Evolutionary conservation across 2,888 invertebrate species (phyloP).

Genomic region (Liposcelis brunnea): DNA sequence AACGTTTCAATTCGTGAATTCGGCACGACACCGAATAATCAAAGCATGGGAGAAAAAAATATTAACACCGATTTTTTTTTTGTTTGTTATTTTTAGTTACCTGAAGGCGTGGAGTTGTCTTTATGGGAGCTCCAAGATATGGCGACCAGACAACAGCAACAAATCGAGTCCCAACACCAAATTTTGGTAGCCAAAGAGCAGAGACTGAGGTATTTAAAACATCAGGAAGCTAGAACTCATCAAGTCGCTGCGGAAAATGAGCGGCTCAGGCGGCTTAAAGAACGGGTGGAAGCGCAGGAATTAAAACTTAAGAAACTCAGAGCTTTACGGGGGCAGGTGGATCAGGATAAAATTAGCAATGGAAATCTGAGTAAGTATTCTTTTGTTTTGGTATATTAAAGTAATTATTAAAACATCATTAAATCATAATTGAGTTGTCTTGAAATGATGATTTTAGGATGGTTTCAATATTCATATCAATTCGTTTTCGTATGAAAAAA

Average conservation of each 20-base stretch:
- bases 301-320: constrained; percentile 79
- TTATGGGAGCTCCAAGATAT: constrained; percentile 94
- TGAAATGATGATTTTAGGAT: no score
- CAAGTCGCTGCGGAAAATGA: constrained; percentile 75
- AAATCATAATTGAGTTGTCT: no score
- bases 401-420: no score
- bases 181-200: constrained; percentile 85
- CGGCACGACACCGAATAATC: no score
- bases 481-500: no score
- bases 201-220: constrained; percentile 81
- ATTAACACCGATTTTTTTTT: constrained; percentile 3
- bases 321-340: constrained; percentile 84
- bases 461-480: no score
- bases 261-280: constrained; percentile 66
- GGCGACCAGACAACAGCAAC: constrained; percentile 94
- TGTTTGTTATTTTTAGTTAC: constrained; percentile 48
- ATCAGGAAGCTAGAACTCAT: constrained; percentile 69
- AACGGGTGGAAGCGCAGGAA: constrained; percentile 88
- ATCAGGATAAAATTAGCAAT: constrained; percentile 81
- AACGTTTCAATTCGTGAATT: no score
- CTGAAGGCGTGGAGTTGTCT: constrained; percentile 80
- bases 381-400: constrained; percentile 5
- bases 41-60: no score
- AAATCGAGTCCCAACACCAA: constrained; percentile 90
- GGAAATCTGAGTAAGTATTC: constrained; percentile 69